Conservation (phyloP, 2,888 invertebrate genomes). For the Orthosia gracilis region DNA sequence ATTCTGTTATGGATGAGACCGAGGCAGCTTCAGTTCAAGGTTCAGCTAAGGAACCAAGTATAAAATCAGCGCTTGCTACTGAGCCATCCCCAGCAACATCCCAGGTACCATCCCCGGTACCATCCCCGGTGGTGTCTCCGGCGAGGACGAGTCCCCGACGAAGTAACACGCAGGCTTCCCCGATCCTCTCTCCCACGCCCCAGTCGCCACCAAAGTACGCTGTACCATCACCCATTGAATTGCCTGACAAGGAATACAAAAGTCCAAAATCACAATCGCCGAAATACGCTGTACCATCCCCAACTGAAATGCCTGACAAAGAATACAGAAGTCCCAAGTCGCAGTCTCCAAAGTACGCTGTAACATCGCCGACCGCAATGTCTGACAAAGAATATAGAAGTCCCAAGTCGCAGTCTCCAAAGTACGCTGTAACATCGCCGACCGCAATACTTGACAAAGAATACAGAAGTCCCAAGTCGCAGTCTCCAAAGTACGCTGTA, state of each 20-base stretch:
- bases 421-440: conserved; percentile 5
- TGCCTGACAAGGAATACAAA: conserved; percentile 9
- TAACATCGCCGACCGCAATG: conserved; percentile 2
- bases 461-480: conserved; percentile 39
- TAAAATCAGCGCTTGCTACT: conserved; percentile 36
- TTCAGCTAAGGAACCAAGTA: conserved; percentile 49
- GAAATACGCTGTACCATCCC: conserved; percentile 13
- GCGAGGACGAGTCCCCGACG: conserved; percentile 25
- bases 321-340: conserved; percentile 44
- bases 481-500: conserved; percentile 21
- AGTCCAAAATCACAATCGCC: conserved; percentile 20
- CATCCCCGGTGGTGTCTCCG: background rate
- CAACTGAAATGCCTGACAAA: conserved; percentile 5
- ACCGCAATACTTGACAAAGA: conserved; percentile 18
- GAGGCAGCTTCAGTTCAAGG: conserved; percentile 48
- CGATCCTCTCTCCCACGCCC: background rate
- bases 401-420: conserved; percentile 27
- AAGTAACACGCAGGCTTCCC: conserved; percentile 24
- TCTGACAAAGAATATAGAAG: conserved; percentile 33
- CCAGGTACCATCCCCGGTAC: background rate
- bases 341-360: conserved; percentile 22
- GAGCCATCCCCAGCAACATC: background rate
- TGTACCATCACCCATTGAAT: conserved; percentile 8
- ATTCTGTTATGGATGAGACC: conserved; percentile 59
- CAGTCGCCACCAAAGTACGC: conserved; percentile 26